Evolutionary conservation across 2,888 invertebrate species (phyloP), one percentile per base, ranked within the genome.

Genomic region (Exocentrus adspersus): DNA sequence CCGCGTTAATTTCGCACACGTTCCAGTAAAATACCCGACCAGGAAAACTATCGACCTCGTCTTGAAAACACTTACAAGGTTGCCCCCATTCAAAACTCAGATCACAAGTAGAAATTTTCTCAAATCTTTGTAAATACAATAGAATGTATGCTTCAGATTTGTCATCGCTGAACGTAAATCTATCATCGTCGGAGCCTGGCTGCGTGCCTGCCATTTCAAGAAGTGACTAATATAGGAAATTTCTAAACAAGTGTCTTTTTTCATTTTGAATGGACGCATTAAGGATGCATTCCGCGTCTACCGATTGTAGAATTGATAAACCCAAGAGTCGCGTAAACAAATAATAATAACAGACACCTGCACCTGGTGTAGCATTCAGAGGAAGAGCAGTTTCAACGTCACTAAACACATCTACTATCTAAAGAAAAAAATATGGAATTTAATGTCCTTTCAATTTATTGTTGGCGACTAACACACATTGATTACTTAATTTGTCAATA

Each of bases 1-100:
- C 51, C 17, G 19, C n/a, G 7, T n/a, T 19, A 32, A 51, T 37
- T 51, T 51, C 19, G 37, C 32, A 32, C 51, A 32, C 51, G 20
- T 17, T 48, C 48, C 28, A 30, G 37, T n/a, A 37, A 37, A 37
- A 37, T 37, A 37, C 12, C 14, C 12, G 37, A 37, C 37, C 37
- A 37, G 37, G 37, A 37, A 37, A 37, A n/a, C 37, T 37, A 37
- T n/a, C 12, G 37, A 14, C 37, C 37, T 37, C 14, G 37, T 12
- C 37, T 37, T 5, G 5, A n/a, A 10, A 14, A 12, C 12, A n/a
- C 14, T 5, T n/a, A 37, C 37, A 37, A 37, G 37, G 37, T 37
- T 37, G 37, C 37, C 37, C 37, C 12, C 37, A n/a, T 37, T 37
- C 37, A n/a, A 37, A 37, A 37, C n/a, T 37, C 37, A n/a, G 37